Percentiles rank a stretch among this genome's conserved stretches.
These are phyloP conservation scores for Macrocentrus cingulum DNA, from an alignment of 1,140 invertebrate species.

Conservation along the genomic window DNA sequence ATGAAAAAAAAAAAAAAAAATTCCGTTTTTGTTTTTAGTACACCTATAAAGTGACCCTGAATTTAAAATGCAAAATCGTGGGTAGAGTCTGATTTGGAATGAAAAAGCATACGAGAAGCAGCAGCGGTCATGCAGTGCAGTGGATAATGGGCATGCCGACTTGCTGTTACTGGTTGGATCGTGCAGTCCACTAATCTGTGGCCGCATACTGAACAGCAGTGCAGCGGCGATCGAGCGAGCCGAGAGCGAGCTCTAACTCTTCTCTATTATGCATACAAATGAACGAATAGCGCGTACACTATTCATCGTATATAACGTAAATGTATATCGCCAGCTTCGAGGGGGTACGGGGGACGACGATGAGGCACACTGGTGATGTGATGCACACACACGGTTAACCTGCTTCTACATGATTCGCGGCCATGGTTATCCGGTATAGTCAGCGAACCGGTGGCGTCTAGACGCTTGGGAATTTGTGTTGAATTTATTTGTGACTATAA, in stretches of 20 bases:
- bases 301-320: background rate
- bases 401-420: background rate
- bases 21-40: too few relatives aligned
- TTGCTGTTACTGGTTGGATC: conserved; percentile 5
- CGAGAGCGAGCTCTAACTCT: background rate
- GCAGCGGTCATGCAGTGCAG: too few relatives aligned
- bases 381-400: conserved; percentile 10
- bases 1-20: too few relatives aligned
- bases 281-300: conserved; percentile 11
- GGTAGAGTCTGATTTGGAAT: too few relatives aligned
- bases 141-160: conserved; percentile 1
- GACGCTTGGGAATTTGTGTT: conserved; percentile 47
- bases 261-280: conserved; percentile 2
- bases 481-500: conserved; percentile 51
- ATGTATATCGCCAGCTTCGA: background rate
- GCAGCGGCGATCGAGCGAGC: too few relatives aligned
- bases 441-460: conserved; percentile 41
- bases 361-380: conserved; percentile 11
- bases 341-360: too few relatives aligned
- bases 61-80: too few relatives aligned
- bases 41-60: too few relatives aligned
- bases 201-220: conserved; percentile 9
- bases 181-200: conserved; percentile 20
- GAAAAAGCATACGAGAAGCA: background rate
- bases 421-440: conserved; percentile 36